These are phyloP conservation scores for Dromiciops gliroides DNA, from an alignment of 2,113 vertebrate species.

Conservation along the genomic window DNA sequence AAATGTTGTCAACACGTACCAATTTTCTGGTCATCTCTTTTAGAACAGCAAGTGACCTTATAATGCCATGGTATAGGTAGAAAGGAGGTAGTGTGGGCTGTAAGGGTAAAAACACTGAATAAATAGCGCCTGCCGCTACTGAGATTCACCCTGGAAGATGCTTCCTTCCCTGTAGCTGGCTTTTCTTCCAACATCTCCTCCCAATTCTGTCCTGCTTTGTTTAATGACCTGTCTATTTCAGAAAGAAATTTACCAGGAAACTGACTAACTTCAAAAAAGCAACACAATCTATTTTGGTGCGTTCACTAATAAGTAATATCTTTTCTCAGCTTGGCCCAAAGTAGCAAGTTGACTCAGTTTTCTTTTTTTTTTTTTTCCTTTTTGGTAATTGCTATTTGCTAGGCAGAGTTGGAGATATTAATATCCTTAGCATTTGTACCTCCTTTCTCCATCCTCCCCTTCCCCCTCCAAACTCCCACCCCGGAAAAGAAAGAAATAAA, in stretches of 20 bases:
- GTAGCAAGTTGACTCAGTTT: conserved; percentile 49
- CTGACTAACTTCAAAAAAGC: conserved; percentile 66
- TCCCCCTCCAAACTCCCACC: conserved; percentile 62
- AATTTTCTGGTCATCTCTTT: conserved; percentile 6
- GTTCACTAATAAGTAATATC: conserved; percentile 65
- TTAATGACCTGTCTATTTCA: conserved; percentile 73
- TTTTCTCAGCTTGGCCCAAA: conserved; percentile 63
- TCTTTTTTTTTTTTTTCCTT: not conserved
- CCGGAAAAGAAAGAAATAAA: conserved; percentile 67
- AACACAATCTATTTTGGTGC: conserved; percentile 71
- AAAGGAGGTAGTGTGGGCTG: conserved; percentile 20
- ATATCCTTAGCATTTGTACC: conserved; percentile 69
- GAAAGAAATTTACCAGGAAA: conserved; percentile 75
- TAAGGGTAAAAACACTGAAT: conserved; percentile 26
- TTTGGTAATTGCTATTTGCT: conserved; percentile 75
- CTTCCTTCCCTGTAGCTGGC: conserved; percentile 35
- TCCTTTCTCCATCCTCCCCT: conserved; percentile 62
- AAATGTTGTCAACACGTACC: not conserved
- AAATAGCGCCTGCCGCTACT: conserved; percentile 25
- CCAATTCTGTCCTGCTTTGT: conserved; percentile 69
- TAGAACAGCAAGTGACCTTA: conserved; percentile 7
- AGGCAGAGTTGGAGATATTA: conserved; percentile 52
- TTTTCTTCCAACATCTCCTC: conserved; percentile 60
- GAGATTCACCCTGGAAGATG: conserved; percentile 42
- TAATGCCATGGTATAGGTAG: conserved; percentile 28